Base-by-base conservation (phyloP, 2,113 vertebrate genomes). In the Chamaea fasciata region DNA sequence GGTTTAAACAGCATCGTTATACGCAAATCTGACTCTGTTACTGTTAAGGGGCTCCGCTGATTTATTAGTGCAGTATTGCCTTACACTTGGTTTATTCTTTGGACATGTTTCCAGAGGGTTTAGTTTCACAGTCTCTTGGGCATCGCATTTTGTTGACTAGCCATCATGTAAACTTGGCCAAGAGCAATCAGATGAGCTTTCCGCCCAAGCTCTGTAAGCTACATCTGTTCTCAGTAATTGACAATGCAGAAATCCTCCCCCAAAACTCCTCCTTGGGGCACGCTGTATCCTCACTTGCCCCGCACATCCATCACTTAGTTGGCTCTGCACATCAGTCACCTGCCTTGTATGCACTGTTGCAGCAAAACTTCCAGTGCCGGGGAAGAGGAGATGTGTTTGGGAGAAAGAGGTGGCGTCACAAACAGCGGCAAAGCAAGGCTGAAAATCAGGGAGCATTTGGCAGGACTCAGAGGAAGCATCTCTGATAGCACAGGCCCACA, bases 101-200 rank as follows among this genome's bases (percentile, higher is more conserved):
- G 90, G 94, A 94, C 87, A 60, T 85, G 42, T 96, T 97, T 95
- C 96, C 5, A 5, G 84, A 86, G 90, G 94, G 87, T 90, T 96
- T 88, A 96, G 85, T 93, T 94, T 96, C 94, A 95, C 70, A 95
- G 93, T 88, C 79, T 95, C 90, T 80, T 70, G 85, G 91, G 70
- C 87, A 95, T 95, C 0, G 0, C 83, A 88, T 96, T 91, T 97
- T 92, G 90, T 94, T 97, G 93, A 96, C 93, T 96, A 77, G 85
- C 78, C 93, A 86, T 93, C 93, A 74, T 92, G 55, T 94, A 62
- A 93, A 81, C 82, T 95, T 93, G 90, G 87, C 90, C 90, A 93
- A 49, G 71, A 94, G 87, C 91, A 77, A 91, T 93, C 87, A 95
- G 82, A 93, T 70, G 88, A 96, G 87, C 79, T 93, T 86, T 91